Base-by-base conservation (phyloP, 2,113 vertebrate genomes). In the Gobiocypris rarus region DNA sequence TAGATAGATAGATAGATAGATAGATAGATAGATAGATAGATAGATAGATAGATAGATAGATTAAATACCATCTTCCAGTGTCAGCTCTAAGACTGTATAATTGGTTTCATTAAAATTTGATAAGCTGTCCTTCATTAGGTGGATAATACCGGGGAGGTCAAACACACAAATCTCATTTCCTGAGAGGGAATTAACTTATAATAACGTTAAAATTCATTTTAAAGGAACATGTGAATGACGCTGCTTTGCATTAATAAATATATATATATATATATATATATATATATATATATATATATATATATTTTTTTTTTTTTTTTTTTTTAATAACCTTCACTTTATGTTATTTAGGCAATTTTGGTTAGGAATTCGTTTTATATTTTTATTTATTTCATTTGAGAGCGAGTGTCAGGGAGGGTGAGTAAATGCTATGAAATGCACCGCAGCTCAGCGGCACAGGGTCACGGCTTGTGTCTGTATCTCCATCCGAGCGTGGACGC, bases 31-130 rank as follows among this genome's bases (percentile, higher is more conserved):
- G 56, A 58, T 61, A 61, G 59, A 61, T 61, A 61, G 24, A 63
- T 63, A 63, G 59, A 63, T 63, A 63, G 59, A 63, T 63, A 63
- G 59, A 28, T 65, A 65, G 61, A 65, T 15, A 45, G 70, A 7
- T 17, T 4, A 24, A 31, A 77, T 26, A 48, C 45, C n/a, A 48
- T 73, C n/a, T 45, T 75, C 45, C 17, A 75, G 73, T 9, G 15
- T 52, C 48, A 48, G 69, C 11, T 73, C 22, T 73, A 73, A 45
- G 69, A 45, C 41, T 73, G 69, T 26, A 73, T 75, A 81, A 59
- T 73, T 73, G 54, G 73, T 75, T 82, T 76, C 24, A 87, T 83
- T 58, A 41, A 54, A 19, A 75, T 85, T 87, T 75, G 4, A 61
- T n/a, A 28, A 10, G 52, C 59, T 52, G 43, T 65, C 24, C 26